These are phyloP conservation scores for Colletes gigas DNA, from an alignment of 1,140 invertebrate species.

Conservation along the genomic window DNA sequence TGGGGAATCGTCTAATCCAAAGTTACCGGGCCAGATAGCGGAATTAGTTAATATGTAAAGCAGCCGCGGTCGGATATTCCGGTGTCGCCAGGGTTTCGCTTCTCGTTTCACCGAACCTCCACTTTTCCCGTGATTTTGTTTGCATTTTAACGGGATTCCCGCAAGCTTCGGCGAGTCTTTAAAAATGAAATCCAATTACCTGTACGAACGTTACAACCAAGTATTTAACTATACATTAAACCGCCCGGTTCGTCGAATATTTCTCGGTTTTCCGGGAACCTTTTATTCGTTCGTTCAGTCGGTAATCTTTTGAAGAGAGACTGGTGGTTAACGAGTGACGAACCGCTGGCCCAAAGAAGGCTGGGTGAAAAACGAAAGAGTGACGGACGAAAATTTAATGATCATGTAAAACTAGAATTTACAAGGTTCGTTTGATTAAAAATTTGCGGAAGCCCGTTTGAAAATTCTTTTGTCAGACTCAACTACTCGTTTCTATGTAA, in stretches of 20 bases:
- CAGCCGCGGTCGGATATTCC: slow-evolving; percentile 47
- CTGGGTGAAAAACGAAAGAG: too few species aligned
- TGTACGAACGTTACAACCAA: slow-evolving; percentile 16
- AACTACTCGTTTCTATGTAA: too few species aligned
- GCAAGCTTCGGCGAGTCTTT: slow-evolving; percentile 25
- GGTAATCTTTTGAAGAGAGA: neutral
- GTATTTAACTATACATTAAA: slow-evolving; percentile 35
- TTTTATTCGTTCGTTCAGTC: neutral
- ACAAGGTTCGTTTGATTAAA: too few species aligned
- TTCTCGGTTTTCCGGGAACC: neutral
- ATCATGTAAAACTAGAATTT: too few species aligned
- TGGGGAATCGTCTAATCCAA: slow-evolving; percentile 63
- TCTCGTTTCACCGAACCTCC: neutral
- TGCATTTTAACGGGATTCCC: slow-evolving; percentile 31
- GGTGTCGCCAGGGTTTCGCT: slow-evolving; percentile 38
- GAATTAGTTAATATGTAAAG: slow-evolving; percentile 67
- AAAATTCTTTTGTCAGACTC: too few species aligned
- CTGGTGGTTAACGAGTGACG: too few species aligned
- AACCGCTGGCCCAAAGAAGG: too few species aligned
- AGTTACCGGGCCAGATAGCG: slow-evolving; percentile 53
- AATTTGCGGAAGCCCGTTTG: too few species aligned
- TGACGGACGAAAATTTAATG: too few species aligned
- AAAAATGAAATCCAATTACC: slow-evolving; percentile 36
- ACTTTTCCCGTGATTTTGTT: slow-evolving; percentile 26
- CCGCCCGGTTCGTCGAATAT: neutral